Conservation (phyloP, 1,140 invertebrate genomes). For the Lepidurus apus region DNA sequence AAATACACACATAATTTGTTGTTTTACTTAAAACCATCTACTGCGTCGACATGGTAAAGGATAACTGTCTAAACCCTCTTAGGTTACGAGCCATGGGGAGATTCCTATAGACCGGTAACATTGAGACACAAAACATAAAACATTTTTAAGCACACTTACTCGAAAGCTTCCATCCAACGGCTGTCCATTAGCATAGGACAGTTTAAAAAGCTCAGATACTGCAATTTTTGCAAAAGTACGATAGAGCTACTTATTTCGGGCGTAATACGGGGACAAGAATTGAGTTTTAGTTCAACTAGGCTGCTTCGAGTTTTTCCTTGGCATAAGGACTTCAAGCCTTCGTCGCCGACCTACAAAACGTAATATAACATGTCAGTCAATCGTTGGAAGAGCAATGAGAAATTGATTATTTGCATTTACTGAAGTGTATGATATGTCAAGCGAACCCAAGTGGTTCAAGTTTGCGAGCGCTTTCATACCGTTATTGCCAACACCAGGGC, state of each 20-base stretch:
- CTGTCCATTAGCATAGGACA: not conserved
- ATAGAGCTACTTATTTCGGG: not conserved
- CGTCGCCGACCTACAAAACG: not conserved
- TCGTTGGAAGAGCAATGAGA: not conserved
- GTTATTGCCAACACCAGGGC: not conserved
- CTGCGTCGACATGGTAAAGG: not conserved
- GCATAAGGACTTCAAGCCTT: not conserved
- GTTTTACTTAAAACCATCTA: not conserved
- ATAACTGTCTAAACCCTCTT: not conserved
- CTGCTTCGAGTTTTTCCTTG: not conserved
- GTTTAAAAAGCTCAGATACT: not conserved
- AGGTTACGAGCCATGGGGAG: not conserved
- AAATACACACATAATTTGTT: too few species aligned
- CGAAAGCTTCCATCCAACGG: not conserved
- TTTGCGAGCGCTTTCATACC: not conserved
- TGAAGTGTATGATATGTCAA: not conserved
- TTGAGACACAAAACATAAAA: not conserved
- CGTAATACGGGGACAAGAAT: not conserved
- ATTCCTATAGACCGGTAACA: not conserved
- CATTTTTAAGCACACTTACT: not conserved
- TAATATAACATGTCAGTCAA: not conserved
- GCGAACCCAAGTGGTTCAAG: not conserved
- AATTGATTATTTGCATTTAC: not conserved
- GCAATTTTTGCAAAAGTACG: not conserved
- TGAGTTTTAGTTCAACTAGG: not conserved